Evolutionary conservation across 1,140 invertebrate species (phyloP), one percentile per base, ranked within the genome.

Genomic region (Cryptotermes secundus): DNA sequence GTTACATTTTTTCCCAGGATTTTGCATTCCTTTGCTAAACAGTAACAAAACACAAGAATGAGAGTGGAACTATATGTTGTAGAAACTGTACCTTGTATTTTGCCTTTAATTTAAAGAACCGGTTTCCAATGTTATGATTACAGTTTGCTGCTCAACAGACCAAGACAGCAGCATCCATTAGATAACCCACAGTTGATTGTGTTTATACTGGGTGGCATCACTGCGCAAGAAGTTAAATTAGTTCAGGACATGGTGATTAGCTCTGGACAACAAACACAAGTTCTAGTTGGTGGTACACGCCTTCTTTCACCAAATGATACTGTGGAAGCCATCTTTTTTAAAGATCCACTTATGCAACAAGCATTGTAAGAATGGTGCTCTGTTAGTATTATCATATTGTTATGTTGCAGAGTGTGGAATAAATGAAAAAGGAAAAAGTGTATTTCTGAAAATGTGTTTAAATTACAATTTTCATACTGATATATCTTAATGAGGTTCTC

Each of bases 161-260:
- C 88, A 85, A 84, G 86, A 24, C 89, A 88, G 84, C 89, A 90
- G 83, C 92, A 92, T 86, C 92, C 93, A 9, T 86, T 91, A 4
- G 92, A 93, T 85, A 93, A 92, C 87, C 88, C 90, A 0, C 91
- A 90, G 38, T 90, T 93, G 81, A 91, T 93, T 45, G 88, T 93
- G 36, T 72, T 72, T 93, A 91, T 93, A 38, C 87, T 93, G 6
- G 93, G 93, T 14, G 93, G 93, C n/a, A 88, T 92, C 26, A 92
- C 92, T 2, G 90, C 91, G 0, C 92, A 93, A 85, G 92, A 93
- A 87, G 87, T 88, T 31, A 89, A 87, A 86, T 87, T 88, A 80
- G 84, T 90, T 38, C 86, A 89, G 49, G 88, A 80, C n/a, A 34
- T 82, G 35, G 80, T 85, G 26, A 79, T 31, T 26, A 36, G 34